Evolutionary conservation across 2,797 vertebrate genomes (phyloP), one percentile per base, ranked within the genome.

Genomic region (Tympanoctomys barrerae): DNA sequence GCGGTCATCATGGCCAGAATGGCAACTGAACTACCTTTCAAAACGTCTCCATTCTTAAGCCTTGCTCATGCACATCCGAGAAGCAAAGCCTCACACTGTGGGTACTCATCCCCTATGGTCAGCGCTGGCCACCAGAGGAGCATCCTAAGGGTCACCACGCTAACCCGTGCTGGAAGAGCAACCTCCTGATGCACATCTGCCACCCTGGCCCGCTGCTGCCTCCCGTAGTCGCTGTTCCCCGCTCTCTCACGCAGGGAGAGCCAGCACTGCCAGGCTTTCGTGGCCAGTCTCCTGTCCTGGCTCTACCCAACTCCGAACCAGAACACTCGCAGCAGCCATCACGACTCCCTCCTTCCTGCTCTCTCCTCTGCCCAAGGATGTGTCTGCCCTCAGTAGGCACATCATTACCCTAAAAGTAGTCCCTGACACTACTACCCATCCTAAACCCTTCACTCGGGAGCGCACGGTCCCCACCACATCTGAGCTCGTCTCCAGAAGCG

Each of bases 11-110:
- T 4, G 39, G 5, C 3, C 77, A n/a, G 24, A 42, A 68, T 2
- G 68, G 49, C 9, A 33, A 49, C 2, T 1, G 0, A 22, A 22
- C n/a, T 26, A 2, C 36, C 39, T n/a, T 90, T 78, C 49, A 49
- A 4, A 61, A 73, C 2, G 36, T 57, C 61, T 88, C 61, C 5
- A n/a, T 31, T 61, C 68, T 73, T 46, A 61, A 11, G 49, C 75
- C 10, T 5, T 42, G n/a, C 49, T 62, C 39, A 7, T 66, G 57
- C 4, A 59, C 59, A 54, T 26, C 11, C 12, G 36, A 70, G 24
- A 78, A 71, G 19, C 1, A 0, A 54, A 61, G 0, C 7, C 49
- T 62, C 59, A 18, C 21, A 8, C 4, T 10, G 5, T 5, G 12
- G 9, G 39, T 59, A 54, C 36, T 49, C 80, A 14, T 24, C 4